These are phyloP conservation scores for Cephus pulcher DNA, from an alignment of 2,888 invertebrate genomes.

Conservation along the genomic window DNA sequence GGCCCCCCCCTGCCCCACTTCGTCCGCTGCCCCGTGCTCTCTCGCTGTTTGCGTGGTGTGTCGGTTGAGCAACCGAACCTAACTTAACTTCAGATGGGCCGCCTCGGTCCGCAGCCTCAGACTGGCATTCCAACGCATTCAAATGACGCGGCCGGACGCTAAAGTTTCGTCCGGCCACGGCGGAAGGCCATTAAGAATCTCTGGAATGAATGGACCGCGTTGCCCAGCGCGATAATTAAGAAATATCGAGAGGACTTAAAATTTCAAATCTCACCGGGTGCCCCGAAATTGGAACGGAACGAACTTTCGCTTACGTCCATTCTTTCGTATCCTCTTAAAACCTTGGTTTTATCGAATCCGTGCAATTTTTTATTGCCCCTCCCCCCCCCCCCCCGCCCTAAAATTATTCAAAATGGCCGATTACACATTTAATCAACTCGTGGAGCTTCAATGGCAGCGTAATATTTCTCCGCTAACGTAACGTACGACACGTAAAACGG, in stretches of 20 bases:
- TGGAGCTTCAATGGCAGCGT: neutral
- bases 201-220: slow-evolving; percentile 43
- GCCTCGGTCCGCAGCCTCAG: slow-evolving; percentile 26
- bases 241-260: slow-evolving; percentile 34
- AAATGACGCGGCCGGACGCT: slow-evolving; percentile 38
- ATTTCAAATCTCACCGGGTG: slow-evolving; percentile 14
- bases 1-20: neutral
- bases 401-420: neutral
- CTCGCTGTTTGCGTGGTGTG: slow-evolving; percentile 37
- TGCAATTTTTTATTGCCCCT: neutral
- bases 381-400: neutral
- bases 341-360: neutral
- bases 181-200: slow-evolving; percentile 45
- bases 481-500: slow-evolving; percentile 21
- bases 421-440: neutral
- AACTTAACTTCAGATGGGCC: slow-evolving; percentile 45
- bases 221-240: slow-evolving; percentile 40
- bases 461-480: neutral
- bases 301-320: neutral
- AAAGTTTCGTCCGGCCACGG: slow-evolving; percentile 32
- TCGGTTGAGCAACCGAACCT: slow-evolving; percentile 41
- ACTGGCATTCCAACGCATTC: slow-evolving; percentile 48
- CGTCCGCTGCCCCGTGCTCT: slow-evolving; percentile 19
- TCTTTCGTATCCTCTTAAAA: neutral
- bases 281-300: neutral